Conservation (phyloP, 2,113 vertebrate genomes). For the Solea senegalensis region DNA sequence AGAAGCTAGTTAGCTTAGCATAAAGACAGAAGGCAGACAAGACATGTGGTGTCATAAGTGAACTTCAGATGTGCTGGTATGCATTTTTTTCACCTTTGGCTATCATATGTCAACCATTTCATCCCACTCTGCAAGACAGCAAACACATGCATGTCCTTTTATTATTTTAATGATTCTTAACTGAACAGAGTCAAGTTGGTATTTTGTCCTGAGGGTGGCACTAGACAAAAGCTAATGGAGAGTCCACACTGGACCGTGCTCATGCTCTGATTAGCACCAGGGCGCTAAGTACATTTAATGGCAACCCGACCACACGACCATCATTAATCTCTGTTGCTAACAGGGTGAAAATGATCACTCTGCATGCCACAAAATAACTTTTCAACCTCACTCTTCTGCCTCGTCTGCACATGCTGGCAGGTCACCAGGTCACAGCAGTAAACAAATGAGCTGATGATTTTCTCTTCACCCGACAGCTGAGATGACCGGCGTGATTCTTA, state of each 20-base stretch:
- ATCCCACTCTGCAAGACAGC: not conserved
- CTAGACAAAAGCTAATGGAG: conserved; percentile 11
- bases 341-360: conserved; percentile 5
- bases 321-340: not conserved
- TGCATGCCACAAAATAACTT: conserved; percentile 3
- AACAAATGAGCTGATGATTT: not conserved
- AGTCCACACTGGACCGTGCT: not conserved
- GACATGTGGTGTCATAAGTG: not conserved
- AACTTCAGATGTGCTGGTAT: not conserved
- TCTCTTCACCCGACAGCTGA: not conserved
- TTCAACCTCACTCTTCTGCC: not conserved
- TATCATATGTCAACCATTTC: not conserved
- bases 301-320: conserved; percentile 1
- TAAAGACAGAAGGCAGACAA: not conserved
- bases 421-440: not conserved
- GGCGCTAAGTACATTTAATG: conserved; percentile 14
- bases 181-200: not conserved
- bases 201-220: conserved; percentile 19
- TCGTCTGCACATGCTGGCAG: not conserved
- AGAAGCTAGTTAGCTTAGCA: not conserved
- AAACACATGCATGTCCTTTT: not conserved
- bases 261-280: conserved; percentile 16
- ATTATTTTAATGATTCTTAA: too few species aligned
- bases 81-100: not conserved
- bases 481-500: not conserved